Conservation (phyloP, 2,113 vertebrate genomes). For the Prochilodus magdalenae region DNA sequence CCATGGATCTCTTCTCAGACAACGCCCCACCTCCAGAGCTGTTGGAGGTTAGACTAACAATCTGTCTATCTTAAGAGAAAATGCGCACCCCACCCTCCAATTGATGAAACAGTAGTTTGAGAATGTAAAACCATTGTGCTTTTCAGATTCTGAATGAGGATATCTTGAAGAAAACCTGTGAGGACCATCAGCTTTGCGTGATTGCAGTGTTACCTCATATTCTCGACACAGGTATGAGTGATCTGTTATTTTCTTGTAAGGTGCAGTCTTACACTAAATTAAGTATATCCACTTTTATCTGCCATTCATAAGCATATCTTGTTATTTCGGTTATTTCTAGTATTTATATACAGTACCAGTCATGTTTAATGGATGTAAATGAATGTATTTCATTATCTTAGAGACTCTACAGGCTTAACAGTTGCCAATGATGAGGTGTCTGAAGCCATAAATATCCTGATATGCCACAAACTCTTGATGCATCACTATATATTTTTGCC, state of each 20-base stretch:
- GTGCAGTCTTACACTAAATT: background rate
- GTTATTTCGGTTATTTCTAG: too few species aligned
- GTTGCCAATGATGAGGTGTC: too few species aligned
- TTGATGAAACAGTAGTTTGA: constrained; percentile 2
- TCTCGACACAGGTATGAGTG: constrained; percentile 88
- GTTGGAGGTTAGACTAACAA: constrained; percentile 79
- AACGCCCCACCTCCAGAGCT: constrained; percentile 88
- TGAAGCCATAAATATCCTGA: too few species aligned
- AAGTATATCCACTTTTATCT: background rate
- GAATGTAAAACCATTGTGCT: constrained; percentile 21
- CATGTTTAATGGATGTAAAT: too few species aligned
- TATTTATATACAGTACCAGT: too few species aligned
- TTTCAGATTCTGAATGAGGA: constrained; percentile 86
- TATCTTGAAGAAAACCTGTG: constrained; percentile 87
- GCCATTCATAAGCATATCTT: too few species aligned
- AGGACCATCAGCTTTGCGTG: constrained; percentile 92
- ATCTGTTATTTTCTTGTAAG: background rate
- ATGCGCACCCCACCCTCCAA: too few species aligned
- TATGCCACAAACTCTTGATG: too few species aligned
- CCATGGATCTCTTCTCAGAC: constrained; percentile 92
- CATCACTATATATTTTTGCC: too few species aligned
- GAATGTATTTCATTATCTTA: too few species aligned
- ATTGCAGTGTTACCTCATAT: constrained; percentile 93
- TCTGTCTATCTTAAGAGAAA: background rate
- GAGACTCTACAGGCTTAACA: too few species aligned